These are phyloP conservation scores for Sparus aurata DNA, from an alignment of 2,797 vertebrate species.

Conservation along the genomic window DNA sequence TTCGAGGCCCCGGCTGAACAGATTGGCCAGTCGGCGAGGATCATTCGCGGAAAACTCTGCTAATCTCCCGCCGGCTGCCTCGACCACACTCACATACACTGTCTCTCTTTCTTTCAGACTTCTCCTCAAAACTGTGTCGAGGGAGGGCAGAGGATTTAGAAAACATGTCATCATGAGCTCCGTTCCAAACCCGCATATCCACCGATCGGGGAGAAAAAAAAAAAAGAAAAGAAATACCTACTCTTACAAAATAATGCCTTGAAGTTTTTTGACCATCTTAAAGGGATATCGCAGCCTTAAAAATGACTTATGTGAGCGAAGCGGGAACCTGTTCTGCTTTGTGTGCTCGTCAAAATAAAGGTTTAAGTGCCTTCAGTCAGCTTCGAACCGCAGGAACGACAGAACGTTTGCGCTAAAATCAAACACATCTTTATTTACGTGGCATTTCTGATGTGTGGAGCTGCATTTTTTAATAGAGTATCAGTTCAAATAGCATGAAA, in stretches of 20 bases:
- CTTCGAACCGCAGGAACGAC: too few relatives aligned
- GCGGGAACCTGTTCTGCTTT: too few relatives aligned
- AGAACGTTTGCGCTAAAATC: too few relatives aligned
- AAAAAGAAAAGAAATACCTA: conserved; percentile 50
- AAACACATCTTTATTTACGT: too few relatives aligned
- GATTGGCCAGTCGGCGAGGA: conserved; percentile 83
- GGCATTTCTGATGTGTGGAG: too few relatives aligned
- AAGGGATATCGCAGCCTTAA: conserved; percentile 32
- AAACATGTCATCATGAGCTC: conserved; percentile 71
- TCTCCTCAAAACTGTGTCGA: conserved; percentile 66
- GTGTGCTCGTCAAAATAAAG: not conserved
- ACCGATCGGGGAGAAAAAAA: conserved; percentile 30
- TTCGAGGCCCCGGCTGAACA: conserved; percentile 79
- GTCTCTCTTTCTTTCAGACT: conserved; percentile 60
- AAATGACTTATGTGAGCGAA: not conserved
- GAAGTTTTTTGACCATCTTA: conserved; percentile 39
- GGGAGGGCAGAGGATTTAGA: conserved; percentile 66
- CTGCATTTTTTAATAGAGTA: too few relatives aligned
- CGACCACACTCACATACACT: conserved; percentile 68
- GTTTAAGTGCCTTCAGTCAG: not conserved
- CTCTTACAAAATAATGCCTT: conserved; percentile 53
- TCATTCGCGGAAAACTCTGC: conserved; percentile 80
- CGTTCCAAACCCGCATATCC: conserved; percentile 56
- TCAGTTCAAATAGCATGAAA: too few relatives aligned
- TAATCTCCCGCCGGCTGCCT: conserved; percentile 84